Conservation (phyloP, 2,113 vertebrate species). For the Thermophis baileyi region DNA sequence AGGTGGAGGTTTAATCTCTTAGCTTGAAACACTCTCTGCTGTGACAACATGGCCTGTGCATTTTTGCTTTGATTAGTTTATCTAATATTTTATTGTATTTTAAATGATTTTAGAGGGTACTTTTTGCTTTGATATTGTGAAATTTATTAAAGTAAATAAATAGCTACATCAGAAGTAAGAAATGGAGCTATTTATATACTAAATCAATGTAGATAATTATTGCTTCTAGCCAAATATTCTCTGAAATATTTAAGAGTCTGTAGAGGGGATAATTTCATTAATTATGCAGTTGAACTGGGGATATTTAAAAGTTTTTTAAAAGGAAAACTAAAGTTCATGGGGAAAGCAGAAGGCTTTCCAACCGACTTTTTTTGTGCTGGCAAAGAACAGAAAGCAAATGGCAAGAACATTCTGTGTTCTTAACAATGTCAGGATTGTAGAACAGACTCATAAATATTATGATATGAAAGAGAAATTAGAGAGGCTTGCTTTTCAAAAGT, state of each 20-base stretch:
- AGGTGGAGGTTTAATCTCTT: constrained; percentile 35
- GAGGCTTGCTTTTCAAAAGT: background rate
- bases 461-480: constrained; percentile 24
- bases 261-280: constrained; percentile 45
- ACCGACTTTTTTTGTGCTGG: constrained; percentile 44
- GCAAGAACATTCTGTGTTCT: constrained; percentile 63
- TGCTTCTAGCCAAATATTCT: constrained; percentile 40
- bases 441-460: constrained; percentile 56
- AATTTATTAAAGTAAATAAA: background rate
- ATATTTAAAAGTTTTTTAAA: constrained; percentile 40
- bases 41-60: background rate
- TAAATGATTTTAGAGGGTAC: background rate
- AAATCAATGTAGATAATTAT: constrained; percentile 44
- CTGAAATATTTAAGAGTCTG: constrained; percentile 42
- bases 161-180: constrained; percentile 34
- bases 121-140: background rate
- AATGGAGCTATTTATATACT: constrained; percentile 53
- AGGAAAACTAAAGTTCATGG: constrained; percentile 47
- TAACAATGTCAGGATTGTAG: constrained; percentile 35
- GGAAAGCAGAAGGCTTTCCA: constrained; percentile 52
- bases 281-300: constrained; percentile 35
- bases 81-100: background rate
- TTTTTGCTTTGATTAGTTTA: background rate
- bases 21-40: background rate
- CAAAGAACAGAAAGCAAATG: constrained; percentile 54